A percentile compares a stretch with the other conserved stretches of the same genome.
These are phyloP conservation scores for Isaurus tuberculatus DNA, from an alignment of 92 coral and sea anemone species.

Conservation along the genomic window DNA sequence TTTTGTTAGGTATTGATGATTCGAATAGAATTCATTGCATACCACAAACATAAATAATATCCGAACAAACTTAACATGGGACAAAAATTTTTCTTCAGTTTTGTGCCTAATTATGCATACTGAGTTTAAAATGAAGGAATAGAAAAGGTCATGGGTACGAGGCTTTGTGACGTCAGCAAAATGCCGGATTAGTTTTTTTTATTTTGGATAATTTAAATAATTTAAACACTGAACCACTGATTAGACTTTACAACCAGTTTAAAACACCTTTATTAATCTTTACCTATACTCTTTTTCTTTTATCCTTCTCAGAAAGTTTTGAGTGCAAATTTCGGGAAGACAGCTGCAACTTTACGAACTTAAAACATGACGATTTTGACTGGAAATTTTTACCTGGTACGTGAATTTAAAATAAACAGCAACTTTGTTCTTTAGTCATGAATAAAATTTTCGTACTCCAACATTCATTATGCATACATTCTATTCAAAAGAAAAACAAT, in stretches of 20 bases:
- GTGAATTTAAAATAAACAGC: not conserved
- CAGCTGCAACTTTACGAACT: slow-evolving; percentile 25
- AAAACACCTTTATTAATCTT: not conserved
- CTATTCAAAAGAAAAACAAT: no score
- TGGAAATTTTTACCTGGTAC: slow-evolving; percentile 29
- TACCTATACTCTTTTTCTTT: not conserved
- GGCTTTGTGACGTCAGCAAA: no score
- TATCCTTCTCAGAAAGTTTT: slow-evolving; percentile 1
- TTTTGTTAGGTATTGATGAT: not conserved
- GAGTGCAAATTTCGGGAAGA: slow-evolving; percentile 8
- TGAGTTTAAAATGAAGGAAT: no score
- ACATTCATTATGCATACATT: no score
- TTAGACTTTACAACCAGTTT: not conserved
- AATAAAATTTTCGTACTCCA: no score
- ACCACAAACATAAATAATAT: not conserved
- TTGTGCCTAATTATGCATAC: no score
- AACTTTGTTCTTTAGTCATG: no score
- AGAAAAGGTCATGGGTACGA: no score
- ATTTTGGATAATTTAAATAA: no score
- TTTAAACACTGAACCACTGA: not conserved
- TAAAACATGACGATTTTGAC: slow-evolving; percentile 21
- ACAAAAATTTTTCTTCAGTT: not conserved
- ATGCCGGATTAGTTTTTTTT: no score
- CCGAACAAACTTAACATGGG: no score
- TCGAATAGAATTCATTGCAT: not conserved